Percentiles rank a stretch among this genome's conserved stretches.
These are phyloP conservation scores for Tricholauxania praeusta DNA, from an alignment of 2,888 invertebrate genomes.

Conservation along the genomic window DNA sequence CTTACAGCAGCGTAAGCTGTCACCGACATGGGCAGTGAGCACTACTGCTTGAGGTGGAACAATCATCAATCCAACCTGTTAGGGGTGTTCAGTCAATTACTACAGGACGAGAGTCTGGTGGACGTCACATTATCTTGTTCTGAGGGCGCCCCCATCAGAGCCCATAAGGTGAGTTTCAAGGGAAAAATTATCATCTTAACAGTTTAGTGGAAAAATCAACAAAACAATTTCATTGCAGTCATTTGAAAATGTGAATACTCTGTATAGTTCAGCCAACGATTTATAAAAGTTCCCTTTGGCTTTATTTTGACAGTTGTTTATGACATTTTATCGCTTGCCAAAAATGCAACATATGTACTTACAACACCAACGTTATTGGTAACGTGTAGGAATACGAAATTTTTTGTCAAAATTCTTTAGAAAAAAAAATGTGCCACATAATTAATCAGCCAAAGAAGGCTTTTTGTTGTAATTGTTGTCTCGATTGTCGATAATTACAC, in stretches of 20 bases:
- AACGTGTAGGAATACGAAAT: too few species aligned
- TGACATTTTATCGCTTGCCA: too few species aligned
- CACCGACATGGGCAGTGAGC: slow-evolving; percentile 98
- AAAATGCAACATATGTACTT: too few species aligned
- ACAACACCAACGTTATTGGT: too few species aligned
- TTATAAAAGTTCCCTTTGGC: too few species aligned
- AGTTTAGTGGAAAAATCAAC: not conserved
- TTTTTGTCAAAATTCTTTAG: too few species aligned
- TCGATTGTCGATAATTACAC: slow-evolving; percentile 9
- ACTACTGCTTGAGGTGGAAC: slow-evolving; percentile 98
- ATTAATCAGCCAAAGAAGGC: slow-evolving; percentile 14
- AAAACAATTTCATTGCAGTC: too few species aligned
- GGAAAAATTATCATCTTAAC: not conserved
- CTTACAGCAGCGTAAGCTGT: slow-evolving; percentile 82
- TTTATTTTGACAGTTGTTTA: too few species aligned
- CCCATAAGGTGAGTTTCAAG: slow-evolving; percentile 78
- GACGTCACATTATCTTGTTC: slow-evolving; percentile 97
- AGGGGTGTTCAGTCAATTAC: slow-evolving; percentile 96
- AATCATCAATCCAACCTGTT: slow-evolving; percentile 98
- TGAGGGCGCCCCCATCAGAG: slow-evolving; percentile 94
- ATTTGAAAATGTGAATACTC: too few species aligned
- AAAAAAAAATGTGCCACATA: not conserved
- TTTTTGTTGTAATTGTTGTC: slow-evolving; percentile 13
- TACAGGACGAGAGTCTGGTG: slow-evolving; percentile 95
- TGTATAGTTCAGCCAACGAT: too few species aligned